Percentiles rank a stretch among this genome's conserved stretches.
Evolutionary conservation across 2,797 vertebrate species (phyloP).

Genomic region (Xenentodon cancila): DNA sequence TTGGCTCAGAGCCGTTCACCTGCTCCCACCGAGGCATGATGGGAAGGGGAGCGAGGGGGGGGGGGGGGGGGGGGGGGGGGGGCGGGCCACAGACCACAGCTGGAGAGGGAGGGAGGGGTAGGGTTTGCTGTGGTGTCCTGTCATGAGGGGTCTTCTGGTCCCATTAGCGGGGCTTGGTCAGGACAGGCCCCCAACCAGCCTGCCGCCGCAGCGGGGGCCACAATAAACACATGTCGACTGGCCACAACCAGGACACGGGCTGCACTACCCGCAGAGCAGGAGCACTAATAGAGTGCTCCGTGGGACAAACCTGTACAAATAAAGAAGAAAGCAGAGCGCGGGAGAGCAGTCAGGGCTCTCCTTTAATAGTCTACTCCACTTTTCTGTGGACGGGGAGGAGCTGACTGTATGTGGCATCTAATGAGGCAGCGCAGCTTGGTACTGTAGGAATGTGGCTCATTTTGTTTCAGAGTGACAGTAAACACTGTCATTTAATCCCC

Average conservation of each 20-base stretch:
- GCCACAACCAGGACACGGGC: conserved; percentile 75
- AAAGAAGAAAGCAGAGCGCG: conserved; percentile 70
- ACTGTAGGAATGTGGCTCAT: conserved; percentile 58
- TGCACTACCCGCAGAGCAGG: conserved; percentile 67
- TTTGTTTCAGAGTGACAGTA: conserved; percentile 64
- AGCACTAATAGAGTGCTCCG: conserved; percentile 75
- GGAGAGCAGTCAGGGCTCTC: conserved; percentile 48
- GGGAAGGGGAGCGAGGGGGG: conserved; percentile 62
- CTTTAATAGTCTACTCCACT: conserved; percentile 71
- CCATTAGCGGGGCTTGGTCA: conserved; percentile 82
- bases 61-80: conserved; percentile 11
- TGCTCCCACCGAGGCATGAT: conserved; percentile 82
- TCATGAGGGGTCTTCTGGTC: conserved; percentile 76
- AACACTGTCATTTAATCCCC: no score
- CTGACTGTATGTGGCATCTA: conserved; percentile 62
- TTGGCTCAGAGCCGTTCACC: conserved; percentile 69
- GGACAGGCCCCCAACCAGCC: conserved; percentile 75
- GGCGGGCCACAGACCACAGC: conserved; percentile 79
- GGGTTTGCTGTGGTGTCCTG: conserved; percentile 58
- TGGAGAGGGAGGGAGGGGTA: conserved; percentile 68
- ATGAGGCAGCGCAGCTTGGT: conserved; percentile 66
- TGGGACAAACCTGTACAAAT: conserved; percentile 78
- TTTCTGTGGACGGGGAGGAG: conserved; percentile 59
- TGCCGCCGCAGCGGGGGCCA: conserved; percentile 79
- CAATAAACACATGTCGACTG: conserved; percentile 85